Evolutionary conservation across 2,113 vertebrate species (phyloP).

Genomic region (Neogobius melanostomus): DNA sequence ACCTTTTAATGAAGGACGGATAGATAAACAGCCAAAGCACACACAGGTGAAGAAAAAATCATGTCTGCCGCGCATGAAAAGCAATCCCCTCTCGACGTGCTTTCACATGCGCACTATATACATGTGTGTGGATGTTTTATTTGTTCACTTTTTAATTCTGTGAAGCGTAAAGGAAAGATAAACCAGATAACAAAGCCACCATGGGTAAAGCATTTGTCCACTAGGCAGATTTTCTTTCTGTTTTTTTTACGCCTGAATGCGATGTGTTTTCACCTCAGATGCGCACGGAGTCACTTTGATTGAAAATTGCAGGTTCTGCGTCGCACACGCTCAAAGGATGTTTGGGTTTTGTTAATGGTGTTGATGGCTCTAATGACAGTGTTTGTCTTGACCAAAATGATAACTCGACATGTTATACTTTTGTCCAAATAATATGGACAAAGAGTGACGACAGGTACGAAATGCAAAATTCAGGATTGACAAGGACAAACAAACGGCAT

Average conservation of each 20-base stretch:
- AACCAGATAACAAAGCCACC: no score
- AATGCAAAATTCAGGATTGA: no score
- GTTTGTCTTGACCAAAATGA: background rate
- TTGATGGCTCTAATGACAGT: background rate
- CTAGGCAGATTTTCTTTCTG: no score
- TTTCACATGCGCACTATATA: no score
- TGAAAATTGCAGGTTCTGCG: background rate
- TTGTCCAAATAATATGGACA: background rate
- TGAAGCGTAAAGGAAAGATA: no score
- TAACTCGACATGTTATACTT: background rate
- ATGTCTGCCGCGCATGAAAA: constrained; percentile 19
- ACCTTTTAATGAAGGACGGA: constrained; percentile 52
- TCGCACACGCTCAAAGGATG: background rate
- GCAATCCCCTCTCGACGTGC: background rate
- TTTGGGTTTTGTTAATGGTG: background rate
- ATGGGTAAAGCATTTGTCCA: no score
- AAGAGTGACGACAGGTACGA: no score
- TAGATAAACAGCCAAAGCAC: constrained; percentile 22
- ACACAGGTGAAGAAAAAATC: background rate
- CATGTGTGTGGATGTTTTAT: no score
- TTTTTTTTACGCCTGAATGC: no score
- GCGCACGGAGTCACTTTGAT: background rate
- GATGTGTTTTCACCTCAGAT: background rate
- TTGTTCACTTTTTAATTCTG: no score
- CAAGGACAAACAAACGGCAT: no score